Conservation (phyloP, 1,140 invertebrate genomes). For the Diuraphis noxia region DNA sequence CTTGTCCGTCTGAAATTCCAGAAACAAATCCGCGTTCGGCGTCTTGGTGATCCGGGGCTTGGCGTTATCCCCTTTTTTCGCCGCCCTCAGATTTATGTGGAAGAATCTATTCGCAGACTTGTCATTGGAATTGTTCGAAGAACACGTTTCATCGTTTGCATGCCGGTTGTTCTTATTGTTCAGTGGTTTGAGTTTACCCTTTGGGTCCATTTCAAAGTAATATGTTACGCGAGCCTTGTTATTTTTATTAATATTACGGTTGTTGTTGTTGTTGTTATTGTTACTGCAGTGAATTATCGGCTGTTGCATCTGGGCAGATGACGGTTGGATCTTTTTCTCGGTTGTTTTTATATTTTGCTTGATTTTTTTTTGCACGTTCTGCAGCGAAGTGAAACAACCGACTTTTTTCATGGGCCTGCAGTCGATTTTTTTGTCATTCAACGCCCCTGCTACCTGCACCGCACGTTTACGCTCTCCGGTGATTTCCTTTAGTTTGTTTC, state of each 20-base stretch:
- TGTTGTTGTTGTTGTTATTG: background rate
- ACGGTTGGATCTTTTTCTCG: background rate
- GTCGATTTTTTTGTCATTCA: background rate
- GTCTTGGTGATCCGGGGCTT: background rate
- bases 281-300: background rate
- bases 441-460: background rate
- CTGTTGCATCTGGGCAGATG: background rate
- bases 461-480: background rate
- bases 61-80: background rate
- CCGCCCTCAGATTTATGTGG: background rate
- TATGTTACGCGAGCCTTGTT: background rate
- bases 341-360: background rate
- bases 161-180: slow-evolving; percentile 12
- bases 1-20: slow-evolving; percentile 30
- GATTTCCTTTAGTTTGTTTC: background rate
- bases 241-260: background rate
- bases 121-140: background rate
- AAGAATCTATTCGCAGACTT: slow-evolving; percentile 24
- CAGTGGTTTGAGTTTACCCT: slow-evolving; percentile 21
- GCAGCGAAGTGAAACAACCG: background rate
- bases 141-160: background rate
- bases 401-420: too few relatives aligned
- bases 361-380: background rate
- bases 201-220: slow-evolving; percentile 40
- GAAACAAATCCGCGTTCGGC: slow-evolving; percentile 10